Conservation (phyloP, 2,113 vertebrate species). For the Oreotrochilus melanogaster region DNA sequence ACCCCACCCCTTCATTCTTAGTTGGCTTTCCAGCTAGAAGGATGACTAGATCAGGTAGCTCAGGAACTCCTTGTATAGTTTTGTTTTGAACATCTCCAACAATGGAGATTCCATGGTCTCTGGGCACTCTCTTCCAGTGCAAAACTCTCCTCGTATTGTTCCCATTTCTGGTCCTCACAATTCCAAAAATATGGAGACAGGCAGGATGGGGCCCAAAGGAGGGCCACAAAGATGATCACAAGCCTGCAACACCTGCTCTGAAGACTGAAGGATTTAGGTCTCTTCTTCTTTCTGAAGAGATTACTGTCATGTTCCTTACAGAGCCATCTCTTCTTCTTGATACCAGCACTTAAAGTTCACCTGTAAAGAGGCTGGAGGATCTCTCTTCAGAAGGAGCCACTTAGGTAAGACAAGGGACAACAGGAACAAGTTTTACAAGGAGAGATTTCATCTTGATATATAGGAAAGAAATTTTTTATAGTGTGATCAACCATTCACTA, state of each 20-base stretch:
- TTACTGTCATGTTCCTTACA: neutral
- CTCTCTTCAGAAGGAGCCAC: neutral
- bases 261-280: neutral
- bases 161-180: neutral
- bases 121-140: neutral
- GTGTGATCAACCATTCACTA: neutral
- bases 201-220: neutral
- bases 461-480: neutral
- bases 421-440: neutral
- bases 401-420: neutral
- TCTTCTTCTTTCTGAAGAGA: neutral
- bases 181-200: neutral
- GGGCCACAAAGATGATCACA: neutral
- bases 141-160: neutral
- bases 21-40: neutral
- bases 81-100: neutral
- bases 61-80: neutral
- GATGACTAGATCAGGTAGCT: neutral
- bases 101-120: neutral
- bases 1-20: neutral
- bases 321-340: neutral
- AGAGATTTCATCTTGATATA: neutral
- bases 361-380: neutral
- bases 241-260: neutral
- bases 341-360: neutral